Evolutionary conservation across 37 sponge, comb jelly and placozoan genomes (phyloP), one percentile per base, ranked within the genome.

Genomic region (Aplysina aerophoba): DNA sequence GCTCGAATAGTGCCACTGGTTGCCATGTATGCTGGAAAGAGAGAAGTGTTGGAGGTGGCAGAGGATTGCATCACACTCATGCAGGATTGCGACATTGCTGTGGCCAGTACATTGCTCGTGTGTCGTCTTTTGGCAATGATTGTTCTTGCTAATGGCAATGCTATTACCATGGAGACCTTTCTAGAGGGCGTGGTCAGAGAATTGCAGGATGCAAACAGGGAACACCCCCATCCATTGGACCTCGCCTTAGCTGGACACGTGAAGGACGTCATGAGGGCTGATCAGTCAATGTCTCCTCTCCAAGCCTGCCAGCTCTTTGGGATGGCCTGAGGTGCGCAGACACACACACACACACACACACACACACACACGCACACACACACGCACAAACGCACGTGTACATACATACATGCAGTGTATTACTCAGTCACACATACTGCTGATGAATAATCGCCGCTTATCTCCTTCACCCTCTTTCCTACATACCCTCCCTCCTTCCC

Each of bases 261-360:
- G 68, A 27, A 66, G 20, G 80, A 75, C 11, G 87, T 73, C 0
- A 54, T 90, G 24, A 59, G 65, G 58, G 55, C 37, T 68, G 72
- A 66, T 33, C 30, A 38, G 15, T 71, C 73, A 33, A 19, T 87
- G 65, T 37, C 79, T 14, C 37, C 83, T 15, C 20, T 16, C 15
- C 83, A 88, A 15, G 89, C 86, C 53, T 73, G 77, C 27, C 1
- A 36, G 15, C 73, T 73, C 63, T 88, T 92, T 73, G 92, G 92
- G 59, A 85, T 83, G 33, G 83, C 78, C 56, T 92, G 92, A 85
- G 67, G 92, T 92, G 57, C 66, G 89, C 5, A 8, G 28, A 63
- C 28, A 27, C 24, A 63, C 65, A 63, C 4, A 63, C 28, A 63
- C 28, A 63, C 68, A 30, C 30, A n/a, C 35, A 59, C 27, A n/a